A percentile compares a stretch with the other conserved stretches of the same genome.
Conservation (phyloP, 1,140 invertebrate species). For the Cheumatopsyche charites region DNA sequence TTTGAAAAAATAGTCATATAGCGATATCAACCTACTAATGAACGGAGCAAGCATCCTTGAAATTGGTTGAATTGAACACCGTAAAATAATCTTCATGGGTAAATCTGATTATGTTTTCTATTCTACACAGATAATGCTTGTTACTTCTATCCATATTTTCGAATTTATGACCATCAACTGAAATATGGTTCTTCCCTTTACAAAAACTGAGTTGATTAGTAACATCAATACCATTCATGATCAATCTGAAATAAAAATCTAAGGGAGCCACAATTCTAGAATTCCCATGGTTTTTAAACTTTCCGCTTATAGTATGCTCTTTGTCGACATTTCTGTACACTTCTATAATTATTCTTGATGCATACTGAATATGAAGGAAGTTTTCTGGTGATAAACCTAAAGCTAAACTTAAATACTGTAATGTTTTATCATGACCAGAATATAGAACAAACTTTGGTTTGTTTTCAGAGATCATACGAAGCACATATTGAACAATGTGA, state of each 20-base stretch:
- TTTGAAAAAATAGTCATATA: too few species aligned
- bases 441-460: conserved; percentile 84
- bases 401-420: conserved; percentile 81
- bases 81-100: conserved; percentile 85
- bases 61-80: conserved; percentile 80
- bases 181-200: conserved; percentile 60
- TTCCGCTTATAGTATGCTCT: conserved; percentile 62
- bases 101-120: conserved; percentile 83
- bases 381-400: conserved; percentile 70
- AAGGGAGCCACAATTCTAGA: conserved; percentile 55
- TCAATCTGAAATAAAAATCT: conserved; percentile 79
- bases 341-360: conserved; percentile 85
- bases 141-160: conserved; percentile 55
- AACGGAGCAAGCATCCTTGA: conserved; percentile 78
- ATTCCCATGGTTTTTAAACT: conserved; percentile 50
- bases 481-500: conserved; percentile 78
- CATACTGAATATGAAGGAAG: conserved; percentile 72
- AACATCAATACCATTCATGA: conserved; percentile 87
- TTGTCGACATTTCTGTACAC: conserved; percentile 67
- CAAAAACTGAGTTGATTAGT: conserved; percentile 85
- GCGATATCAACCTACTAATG: conserved; percentile 46
- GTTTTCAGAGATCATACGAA: conserved; percentile 76
- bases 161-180: conserved; percentile 46
- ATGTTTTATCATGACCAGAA: conserved; percentile 89
- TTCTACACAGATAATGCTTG: conserved; percentile 74